Conservation (phyloP, 2,113 vertebrate species). For the Ameiurus melas region DNA sequence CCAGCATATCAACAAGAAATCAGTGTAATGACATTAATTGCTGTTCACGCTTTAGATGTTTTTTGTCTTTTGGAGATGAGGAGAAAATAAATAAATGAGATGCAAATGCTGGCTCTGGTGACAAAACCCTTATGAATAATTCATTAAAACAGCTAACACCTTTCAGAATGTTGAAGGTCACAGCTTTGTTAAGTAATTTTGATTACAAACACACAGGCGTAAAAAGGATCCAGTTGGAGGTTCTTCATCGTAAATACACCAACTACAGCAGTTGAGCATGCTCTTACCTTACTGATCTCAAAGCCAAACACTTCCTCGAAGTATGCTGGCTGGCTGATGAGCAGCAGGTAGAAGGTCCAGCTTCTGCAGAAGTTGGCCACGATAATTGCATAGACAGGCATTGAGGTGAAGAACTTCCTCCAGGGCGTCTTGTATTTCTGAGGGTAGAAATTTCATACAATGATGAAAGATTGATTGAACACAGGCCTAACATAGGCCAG, state of each 20-base stretch:
- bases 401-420: conserved; percentile 98
- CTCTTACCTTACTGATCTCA: conserved; percentile 95
- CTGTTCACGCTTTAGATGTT: conserved; percentile 22
- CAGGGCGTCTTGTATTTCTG: conserved; percentile 99
- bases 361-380: conserved; percentile 99
- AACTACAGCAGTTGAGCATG: background rate
- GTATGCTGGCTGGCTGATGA: conserved; percentile 97
- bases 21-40: conserved; percentile 24
- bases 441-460: conserved; percentile 5
- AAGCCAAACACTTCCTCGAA: conserved; percentile 99
- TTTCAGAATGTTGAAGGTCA: conserved; percentile 45
- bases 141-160: conserved; percentile 21
- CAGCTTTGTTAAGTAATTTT: conserved; percentile 31
- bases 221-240: background rate
- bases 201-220: conserved; percentile 14
- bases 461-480: background rate
- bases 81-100: conserved; percentile 31
- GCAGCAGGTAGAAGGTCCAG: conserved; percentile 98
- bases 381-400: conserved; percentile 99
- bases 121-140: conserved; percentile 49
- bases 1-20: conserved; percentile 17
- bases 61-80: conserved; percentile 14
- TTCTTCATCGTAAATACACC: background rate
- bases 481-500: too few species aligned
- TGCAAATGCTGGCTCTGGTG: conserved; percentile 35